Conservation (phyloP, 2,113 vertebrate species). For the Dicaeum eximium region DNA sequence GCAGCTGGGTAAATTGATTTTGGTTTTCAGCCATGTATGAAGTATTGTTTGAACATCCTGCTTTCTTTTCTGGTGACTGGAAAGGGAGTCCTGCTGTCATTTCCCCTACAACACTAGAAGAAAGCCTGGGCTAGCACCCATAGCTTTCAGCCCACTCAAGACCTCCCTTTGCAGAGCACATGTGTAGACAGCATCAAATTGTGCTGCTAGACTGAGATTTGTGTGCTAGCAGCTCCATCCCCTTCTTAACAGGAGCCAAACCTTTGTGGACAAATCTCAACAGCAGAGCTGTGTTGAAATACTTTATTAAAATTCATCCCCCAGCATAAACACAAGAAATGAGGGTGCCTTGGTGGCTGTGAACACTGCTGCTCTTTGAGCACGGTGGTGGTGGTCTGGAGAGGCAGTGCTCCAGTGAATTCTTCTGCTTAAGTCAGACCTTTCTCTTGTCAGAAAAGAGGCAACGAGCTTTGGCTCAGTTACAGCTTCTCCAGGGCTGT, state of each 20-base stretch:
- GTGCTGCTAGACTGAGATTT: background rate
- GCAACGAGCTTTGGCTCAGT: background rate
- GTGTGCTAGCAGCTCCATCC: background rate
- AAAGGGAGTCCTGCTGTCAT: background rate
- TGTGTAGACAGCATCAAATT: background rate
- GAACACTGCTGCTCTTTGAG: background rate
- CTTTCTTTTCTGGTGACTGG: background rate
- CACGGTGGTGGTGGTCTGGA: background rate
- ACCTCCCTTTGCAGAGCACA: background rate
- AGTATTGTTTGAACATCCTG: background rate
- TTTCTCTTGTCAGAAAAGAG: background rate
- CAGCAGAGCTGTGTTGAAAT: background rate
- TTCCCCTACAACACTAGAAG: background rate
- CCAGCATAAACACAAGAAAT: background rate
- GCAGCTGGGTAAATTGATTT: background rate
- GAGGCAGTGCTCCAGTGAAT: background rate
- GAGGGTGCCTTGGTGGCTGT: background rate
- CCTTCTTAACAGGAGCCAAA: background rate
- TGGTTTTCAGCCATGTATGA: background rate
- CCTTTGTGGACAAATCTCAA: background rate
- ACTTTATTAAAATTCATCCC: background rate
- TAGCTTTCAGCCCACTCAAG: background rate
- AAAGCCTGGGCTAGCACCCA: background rate
- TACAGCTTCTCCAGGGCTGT: background rate
- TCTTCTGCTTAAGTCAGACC: background rate